Evolutionary conservation across 1,140 invertebrate genomes (phyloP).

Genomic region (Achroia grisella): DNA sequence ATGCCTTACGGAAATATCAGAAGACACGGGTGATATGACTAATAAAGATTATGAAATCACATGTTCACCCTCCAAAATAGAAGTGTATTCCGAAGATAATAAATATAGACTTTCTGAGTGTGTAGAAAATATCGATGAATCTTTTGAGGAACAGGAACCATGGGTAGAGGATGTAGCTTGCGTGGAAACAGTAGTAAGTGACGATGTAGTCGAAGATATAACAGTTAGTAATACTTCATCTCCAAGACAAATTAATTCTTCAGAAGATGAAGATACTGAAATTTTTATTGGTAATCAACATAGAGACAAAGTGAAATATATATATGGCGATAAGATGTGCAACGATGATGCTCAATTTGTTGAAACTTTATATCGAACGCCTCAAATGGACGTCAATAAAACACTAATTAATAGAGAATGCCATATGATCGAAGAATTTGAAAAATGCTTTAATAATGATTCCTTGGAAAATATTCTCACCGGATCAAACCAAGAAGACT

Average conservation of each 20-base stretch:
- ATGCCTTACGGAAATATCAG: constrained; percentile 33
- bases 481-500: constrained; percentile 17
- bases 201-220: constrained; percentile 52
- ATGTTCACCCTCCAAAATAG: no score
- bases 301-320: constrained; percentile 42
- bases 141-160: constrained; percentile 19
- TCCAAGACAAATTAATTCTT: constrained; percentile 20
- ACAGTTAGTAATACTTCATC: constrained; percentile 31
- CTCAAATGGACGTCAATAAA: constrained; percentile 55
- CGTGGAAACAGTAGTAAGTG: constrained; percentile 64
- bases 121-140: constrained; percentile 11
- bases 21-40: background rate
- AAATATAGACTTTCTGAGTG: constrained; percentile 3
- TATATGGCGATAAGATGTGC: constrained; percentile 43
- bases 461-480: constrained; percentile 36
- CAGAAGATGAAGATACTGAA: constrained; percentile 22
- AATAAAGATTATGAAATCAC: no score
- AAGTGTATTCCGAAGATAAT: no score
- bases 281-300: constrained; percentile 29
- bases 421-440: constrained; percentile 18
- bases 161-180: constrained; percentile 68
- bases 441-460: constrained; percentile 30
- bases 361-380: constrained; percentile 50
- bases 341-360: constrained; percentile 37
- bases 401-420: constrained; percentile 43